These are phyloP conservation scores for Eilema depressum DNA, from an alignment of 2,888 invertebrate species.

Conservation along the genomic window DNA sequence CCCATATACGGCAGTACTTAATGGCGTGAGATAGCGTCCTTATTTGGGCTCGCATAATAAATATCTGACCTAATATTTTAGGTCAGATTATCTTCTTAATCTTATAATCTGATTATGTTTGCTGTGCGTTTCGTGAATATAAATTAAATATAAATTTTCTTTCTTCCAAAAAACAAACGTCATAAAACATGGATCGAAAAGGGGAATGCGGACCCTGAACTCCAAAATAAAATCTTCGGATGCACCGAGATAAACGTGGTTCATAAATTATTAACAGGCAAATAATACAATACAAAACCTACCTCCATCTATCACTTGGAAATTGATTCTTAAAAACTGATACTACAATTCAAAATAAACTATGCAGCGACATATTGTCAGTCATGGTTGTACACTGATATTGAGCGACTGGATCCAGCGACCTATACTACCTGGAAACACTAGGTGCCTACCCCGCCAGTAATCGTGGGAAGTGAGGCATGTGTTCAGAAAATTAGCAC, in stretches of 20 bases:
- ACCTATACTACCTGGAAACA: slow-evolving; percentile 48
- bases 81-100: too few species aligned
- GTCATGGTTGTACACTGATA: slow-evolving; percentile 27
- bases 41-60: too few species aligned
- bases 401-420: slow-evolving; percentile 27
- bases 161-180: too few species aligned
- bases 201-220: neutral
- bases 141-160: too few species aligned
- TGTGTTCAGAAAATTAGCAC: slow-evolving; percentile 53
- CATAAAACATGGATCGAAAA: too few species aligned
- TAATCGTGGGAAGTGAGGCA: slow-evolving; percentile 59
- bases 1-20: too few species aligned
- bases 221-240: neutral
- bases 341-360: slow-evolving; percentile 7
- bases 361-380: slow-evolving; percentile 33
- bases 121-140: too few species aligned
- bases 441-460: slow-evolving; percentile 19
- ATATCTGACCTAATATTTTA: too few species aligned
- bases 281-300: slow-evolving; percentile 3
- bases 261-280: neutral
- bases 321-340: neutral
- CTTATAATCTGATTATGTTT: too few species aligned
- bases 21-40: too few species aligned
- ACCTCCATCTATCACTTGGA: slow-evolving; percentile 45
- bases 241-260: too few species aligned